Evolutionary conservation across 1,140 invertebrate species (phyloP).

Genomic region (Ips nitidus): DNA sequence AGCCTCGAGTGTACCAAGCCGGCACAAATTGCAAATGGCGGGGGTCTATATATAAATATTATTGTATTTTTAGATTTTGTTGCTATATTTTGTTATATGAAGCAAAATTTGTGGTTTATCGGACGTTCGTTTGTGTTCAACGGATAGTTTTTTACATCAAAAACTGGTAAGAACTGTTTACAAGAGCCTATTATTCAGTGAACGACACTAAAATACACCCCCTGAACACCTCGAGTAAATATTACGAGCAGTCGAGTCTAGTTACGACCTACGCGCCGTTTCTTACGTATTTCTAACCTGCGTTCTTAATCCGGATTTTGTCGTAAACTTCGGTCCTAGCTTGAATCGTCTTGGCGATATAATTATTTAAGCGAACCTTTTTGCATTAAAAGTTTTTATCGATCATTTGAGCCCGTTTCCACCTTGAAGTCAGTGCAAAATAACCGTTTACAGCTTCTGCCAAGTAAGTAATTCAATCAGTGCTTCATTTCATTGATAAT

Average conservation of each 20-base stretch:
- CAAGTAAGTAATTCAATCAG: conserved; percentile 32
- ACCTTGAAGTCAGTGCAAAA: conserved; percentile 31
- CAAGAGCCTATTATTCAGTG: conserved; percentile 34
- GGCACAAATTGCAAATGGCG: conserved; percentile 47
- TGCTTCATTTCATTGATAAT: conserved; percentile 29
- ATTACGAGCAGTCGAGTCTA: conserved; percentile 41
- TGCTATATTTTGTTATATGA: conserved; percentile 41
- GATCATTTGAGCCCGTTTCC: conserved; percentile 49
- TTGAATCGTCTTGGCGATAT: conserved; percentile 48
- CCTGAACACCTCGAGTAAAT: conserved; percentile 45
- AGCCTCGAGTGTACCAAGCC: conserved; percentile 44
- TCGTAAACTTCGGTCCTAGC: conserved; percentile 46
- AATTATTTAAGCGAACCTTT: conserved; percentile 53
- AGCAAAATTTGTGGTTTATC: conserved; percentile 29
- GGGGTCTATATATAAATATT: conserved; percentile 48
- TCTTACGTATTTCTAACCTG: conserved; percentile 45
- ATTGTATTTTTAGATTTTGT: conserved; percentile 42
- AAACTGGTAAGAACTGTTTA: conserved; percentile 38
- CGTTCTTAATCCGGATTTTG: conserved; percentile 42
- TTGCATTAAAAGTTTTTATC: conserved; percentile 53
- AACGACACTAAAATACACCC: conserved; percentile 42
- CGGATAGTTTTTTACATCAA: conserved; percentile 4
- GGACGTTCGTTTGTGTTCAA: not conserved
- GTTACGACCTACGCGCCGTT: conserved; percentile 44
- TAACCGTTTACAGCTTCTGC: conserved; percentile 8